Base-by-base conservation (phyloP, 2,113 vertebrate genomes). In the Oncorhynchus keta region DNA sequence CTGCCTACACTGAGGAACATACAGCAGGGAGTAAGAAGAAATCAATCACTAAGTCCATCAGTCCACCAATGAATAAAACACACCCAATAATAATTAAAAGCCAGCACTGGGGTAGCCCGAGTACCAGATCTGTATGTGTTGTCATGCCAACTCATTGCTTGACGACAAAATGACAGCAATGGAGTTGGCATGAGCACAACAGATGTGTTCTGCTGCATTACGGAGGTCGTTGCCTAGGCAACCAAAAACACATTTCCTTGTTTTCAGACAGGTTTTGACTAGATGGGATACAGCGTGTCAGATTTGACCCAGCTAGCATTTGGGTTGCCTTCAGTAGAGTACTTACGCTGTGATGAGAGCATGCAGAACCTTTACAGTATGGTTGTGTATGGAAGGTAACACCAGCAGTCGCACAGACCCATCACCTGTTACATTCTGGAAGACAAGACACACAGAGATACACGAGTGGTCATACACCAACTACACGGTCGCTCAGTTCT, bases 271-370 rank as follows among this genome's bases (percentile, higher is more conserved):
- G 39, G 39, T 45, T 45, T 45, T 12, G 9, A 11, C 39, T 45
- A 45, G 39, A 11, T 45, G 9, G 39, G 39, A 45, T 45, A 45
- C 39, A 39, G 8, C 8, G 9, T 39, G 39, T 39, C 39, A 39
- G 8, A 39, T 39, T 39, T 39, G 67, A 6, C 51, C 57, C 24
- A 32, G 30, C 22, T 57, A 49, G 7, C 20, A 9, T 4, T 22
- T 5, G 49, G 67, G 69, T 9, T 39, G 39, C 39, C 39, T 39
- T 39, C 39, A 39, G 39, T 39, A 39, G n/a, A 68, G 66, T 78
- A 94, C 96, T 95, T 84, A 97, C 96, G 84, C 90, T 1, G 94
- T 88, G 81, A 97, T 95, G 39, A 97, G 92, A 0, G 94, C 90
- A 0, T 93, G 90, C 18, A 97, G 90, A 22, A 97, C 84, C 45